Evolutionary conservation across 2,888 invertebrate genomes (phyloP).

Genomic region (Cylindroiulus punctatus): DNA sequence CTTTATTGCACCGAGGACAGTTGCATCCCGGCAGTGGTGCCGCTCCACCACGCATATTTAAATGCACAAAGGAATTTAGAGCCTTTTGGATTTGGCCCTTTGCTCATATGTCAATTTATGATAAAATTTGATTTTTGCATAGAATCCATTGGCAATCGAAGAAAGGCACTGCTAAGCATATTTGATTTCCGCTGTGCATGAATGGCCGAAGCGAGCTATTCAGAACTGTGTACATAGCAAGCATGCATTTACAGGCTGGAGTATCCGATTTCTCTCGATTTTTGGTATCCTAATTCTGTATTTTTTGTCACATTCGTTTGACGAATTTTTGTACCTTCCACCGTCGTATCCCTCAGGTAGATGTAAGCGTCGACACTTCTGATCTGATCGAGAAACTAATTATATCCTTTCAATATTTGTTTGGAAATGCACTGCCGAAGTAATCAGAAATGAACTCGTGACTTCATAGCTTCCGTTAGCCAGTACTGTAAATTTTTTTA

Average conservation of each 20-base stretch:
- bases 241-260: background rate
- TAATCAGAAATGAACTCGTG: background rate
- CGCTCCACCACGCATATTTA: background rate
- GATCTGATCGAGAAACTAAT: background rate
- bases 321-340: background rate
- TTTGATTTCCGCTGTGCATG: background rate
- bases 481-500: background rate
- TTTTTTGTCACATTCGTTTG: background rate
- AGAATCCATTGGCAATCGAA: background rate
- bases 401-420: background rate
- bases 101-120: background rate
- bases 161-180: background rate
- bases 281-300: background rate
- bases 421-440: constrained; percentile 12
- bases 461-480: background rate
- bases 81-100: background rate
- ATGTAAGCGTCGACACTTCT: background rate
- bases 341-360: constrained; percentile 1
- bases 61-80: background rate
- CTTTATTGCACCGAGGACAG: background rate
- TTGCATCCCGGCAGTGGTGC: background rate
- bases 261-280: background rate
- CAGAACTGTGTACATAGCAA: background rate
- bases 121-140: background rate
- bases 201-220: background rate